Conservation (phyloP, 53 echinoderm and acorn worm genomes). For the Holothuria leucospilota region DNA sequence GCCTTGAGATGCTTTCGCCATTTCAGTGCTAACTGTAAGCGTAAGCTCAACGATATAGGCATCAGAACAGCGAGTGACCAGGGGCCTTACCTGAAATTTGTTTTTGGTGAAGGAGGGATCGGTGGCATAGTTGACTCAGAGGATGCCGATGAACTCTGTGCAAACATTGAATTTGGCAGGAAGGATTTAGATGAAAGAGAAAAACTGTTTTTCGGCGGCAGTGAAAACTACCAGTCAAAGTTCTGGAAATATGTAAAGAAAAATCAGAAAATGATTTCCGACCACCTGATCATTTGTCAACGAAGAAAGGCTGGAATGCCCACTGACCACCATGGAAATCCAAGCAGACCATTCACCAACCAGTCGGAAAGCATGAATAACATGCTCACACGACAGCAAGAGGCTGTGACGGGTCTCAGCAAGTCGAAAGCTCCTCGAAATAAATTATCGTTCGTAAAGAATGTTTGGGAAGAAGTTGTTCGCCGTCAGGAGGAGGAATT, state of each 20-base stretch:
- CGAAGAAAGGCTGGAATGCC: too few species aligned
- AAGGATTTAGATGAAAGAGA: neutral
- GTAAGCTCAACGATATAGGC: slow-evolving; percentile 11
- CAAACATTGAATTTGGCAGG: neutral
- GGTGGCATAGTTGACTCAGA: neutral
- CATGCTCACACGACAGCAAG: neutral
- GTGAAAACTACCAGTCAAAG: neutral
- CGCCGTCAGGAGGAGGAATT: neutral
- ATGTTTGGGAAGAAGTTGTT: too few species aligned
- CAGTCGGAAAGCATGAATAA: too few species aligned
- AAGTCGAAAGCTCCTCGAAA: too few species aligned
- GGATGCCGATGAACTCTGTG: neutral
- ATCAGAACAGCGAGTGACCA: neutral
- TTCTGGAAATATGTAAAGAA: slow-evolving; percentile 13
- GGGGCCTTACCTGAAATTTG: neutral
- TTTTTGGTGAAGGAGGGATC: neutral
- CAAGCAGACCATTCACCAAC: neutral
- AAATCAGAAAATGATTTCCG: neutral
- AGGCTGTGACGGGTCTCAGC: too few species aligned
- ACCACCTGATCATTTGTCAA: neutral
- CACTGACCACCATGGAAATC: neutral
- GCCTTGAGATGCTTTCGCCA: slow-evolving; percentile 41
- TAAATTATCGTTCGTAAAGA: too few species aligned
- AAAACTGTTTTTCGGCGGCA: neutral
- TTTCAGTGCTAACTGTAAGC: slow-evolving; percentile 43